Base-by-base conservation (phyloP, 2,888 invertebrate species). In the Amphipoea oculea region DNA sequence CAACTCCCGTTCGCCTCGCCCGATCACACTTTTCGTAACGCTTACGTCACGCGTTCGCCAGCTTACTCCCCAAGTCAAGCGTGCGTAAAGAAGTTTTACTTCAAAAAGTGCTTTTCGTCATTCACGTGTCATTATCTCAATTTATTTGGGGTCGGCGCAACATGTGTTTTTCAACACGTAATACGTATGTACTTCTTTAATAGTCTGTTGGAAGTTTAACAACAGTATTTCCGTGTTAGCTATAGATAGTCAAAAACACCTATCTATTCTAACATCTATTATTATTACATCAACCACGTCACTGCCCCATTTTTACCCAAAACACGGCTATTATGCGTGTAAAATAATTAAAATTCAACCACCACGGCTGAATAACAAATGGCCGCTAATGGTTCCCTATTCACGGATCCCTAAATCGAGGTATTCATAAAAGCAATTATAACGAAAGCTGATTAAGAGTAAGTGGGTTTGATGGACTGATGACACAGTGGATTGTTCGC, bases 361-460 rank as follows among this genome's bases (percentile, higher is more conserved):
- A 82, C 74, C 84, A 73, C 51, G 11, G 62, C 48, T 42, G 83
- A 76, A 82, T 84, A 82, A 87, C 72, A 87, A 88, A 87, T 82
- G 83, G 65, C 40, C 66, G 73, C 78, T 84, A 88, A 88, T 87
- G 79, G 75, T 48, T 29, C 74, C 73, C 78, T 73, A 87, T 88
- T 86, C 88, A 82, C 48, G 68, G 73, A 81, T 76, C 75, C 75
- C 76, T 82, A 78, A 84, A 87, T 78, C 81, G 78, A 76, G 84
- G 81, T 75, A 88, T 88, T 87, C 86, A 85, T 87, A 83, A 83
- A 81, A 88, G 79, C 77, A 83, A 84, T 85, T 88, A 88, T n/a
- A 73, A 82, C 72, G 40, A 84, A 79, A 73, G 70, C 81, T 83
- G 79, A 85, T 87, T 86, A 75, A 48, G 51, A 72, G 48, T 65